Evolutionary conservation across 1,140 invertebrate genomes (phyloP).

Genomic region (Drosophila varians): DNA sequence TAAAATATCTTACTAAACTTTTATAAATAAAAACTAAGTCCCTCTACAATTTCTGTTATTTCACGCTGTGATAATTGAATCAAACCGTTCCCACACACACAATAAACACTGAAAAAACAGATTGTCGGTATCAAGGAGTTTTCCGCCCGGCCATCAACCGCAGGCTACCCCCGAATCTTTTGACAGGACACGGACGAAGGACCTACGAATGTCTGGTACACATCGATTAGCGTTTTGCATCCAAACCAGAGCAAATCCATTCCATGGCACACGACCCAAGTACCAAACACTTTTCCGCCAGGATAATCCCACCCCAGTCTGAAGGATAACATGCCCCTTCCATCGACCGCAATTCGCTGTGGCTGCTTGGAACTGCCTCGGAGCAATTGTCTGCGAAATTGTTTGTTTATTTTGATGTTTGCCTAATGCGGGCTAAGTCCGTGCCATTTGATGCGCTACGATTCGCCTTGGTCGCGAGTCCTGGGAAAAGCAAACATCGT

Average conservation of each 20-base stretch:
- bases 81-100: slow-evolving; percentile 49
- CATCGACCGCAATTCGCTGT: slow-evolving; percentile 60
- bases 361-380: slow-evolving; percentile 50
- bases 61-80: slow-evolving; percentile 42
- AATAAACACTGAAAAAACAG: slow-evolving; percentile 46
- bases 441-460: slow-evolving; percentile 37
- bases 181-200: slow-evolving; percentile 24
- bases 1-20: neutral
- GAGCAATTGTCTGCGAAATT: slow-evolving; percentile 78
- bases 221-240: slow-evolving; percentile 73
- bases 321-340: neutral
- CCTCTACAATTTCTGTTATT: slow-evolving; percentile 31
- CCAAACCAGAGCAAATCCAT: slow-evolving; percentile 66
- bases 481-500: slow-evolving; percentile 73
- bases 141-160: slow-evolving; percentile 38
- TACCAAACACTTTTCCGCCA: slow-evolving; percentile 41
- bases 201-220: slow-evolving; percentile 66
- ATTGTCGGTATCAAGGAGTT: slow-evolving; percentile 71
- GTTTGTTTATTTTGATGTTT: slow-evolving; percentile 81
- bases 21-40: slow-evolving; percentile 6
- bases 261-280: slow-evolving; percentile 58
- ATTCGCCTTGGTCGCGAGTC: slow-evolving; percentile 41
- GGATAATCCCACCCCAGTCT: slow-evolving; percentile 67
- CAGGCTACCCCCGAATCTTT: slow-evolving; percentile 18
- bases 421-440: slow-evolving; percentile 73